phyloP scores from a whole-genome alignment of 2,888 invertebrate species.

The Drosophila mayaguana region DNA sequence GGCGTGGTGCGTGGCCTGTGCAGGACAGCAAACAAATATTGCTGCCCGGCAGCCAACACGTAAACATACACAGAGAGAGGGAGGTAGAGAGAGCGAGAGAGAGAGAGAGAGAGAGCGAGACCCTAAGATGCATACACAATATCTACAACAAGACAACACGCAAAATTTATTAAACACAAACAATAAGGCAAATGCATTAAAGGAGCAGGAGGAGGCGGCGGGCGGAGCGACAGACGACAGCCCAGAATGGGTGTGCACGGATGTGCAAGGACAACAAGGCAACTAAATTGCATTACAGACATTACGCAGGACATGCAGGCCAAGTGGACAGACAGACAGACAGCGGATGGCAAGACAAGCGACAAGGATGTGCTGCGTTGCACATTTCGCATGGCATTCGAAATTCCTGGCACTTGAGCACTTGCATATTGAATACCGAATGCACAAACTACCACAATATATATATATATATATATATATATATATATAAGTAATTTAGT shows the following conservation, averaged over 20 bases:
- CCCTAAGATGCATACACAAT: conserved; percentile 30
- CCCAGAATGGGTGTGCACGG: conserved; percentile 52
- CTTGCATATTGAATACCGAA: conserved; percentile 61
- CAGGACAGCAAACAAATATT: conserved; percentile 75
- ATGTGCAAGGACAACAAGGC: conserved; percentile 67
- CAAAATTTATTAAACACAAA: conserved; percentile 82
- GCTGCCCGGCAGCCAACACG: conserved; percentile 49
- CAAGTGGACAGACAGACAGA: conserved; percentile 24
- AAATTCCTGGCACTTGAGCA: conserved; percentile 55
- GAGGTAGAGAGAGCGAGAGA: neutral
- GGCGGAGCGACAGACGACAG: conserved; percentile 22
- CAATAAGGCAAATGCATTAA: conserved; percentile 81
- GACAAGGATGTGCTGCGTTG: conserved; percentile 73
- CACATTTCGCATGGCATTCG: conserved; percentile 75
- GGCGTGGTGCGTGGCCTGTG: conserved; percentile 58
- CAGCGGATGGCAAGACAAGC: conserved; percentile 38
- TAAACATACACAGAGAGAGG: conserved; percentile 4
- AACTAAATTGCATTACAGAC: conserved; percentile 80
- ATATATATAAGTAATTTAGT: conserved; percentile 1
- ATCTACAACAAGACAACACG: conserved; percentile 66
- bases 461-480: conserved; percentile 27
- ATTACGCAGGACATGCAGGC: conserved; percentile 56
- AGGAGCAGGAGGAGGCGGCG: conserved; percentile 49
- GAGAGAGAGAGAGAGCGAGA: neutral
- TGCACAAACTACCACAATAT: conserved; percentile 34